Percentiles rank a stretch among this genome's conserved stretches.
These are phyloP conservation scores for Malurus alboscapulatus DNA, from an alignment of 2,113 vertebrate species.

Conservation along the genomic window DNA sequence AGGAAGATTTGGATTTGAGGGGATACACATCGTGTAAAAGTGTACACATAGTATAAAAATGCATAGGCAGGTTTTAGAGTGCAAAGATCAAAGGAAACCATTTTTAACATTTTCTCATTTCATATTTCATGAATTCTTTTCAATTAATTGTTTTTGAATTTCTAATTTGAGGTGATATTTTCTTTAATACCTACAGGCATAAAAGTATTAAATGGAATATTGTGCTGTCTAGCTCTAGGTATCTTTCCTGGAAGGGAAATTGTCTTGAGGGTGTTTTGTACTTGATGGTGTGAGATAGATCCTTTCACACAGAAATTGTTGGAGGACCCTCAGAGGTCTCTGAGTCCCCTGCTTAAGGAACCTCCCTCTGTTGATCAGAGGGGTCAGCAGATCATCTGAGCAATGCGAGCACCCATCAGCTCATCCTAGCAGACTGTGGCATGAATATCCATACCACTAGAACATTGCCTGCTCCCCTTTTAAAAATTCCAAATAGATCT, in stretches of 20 bases:
- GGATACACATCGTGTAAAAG: background rate
- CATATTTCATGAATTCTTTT: background rate
- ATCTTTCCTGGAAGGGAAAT: background rate
- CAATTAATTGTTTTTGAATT: background rate
- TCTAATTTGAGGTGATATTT: background rate
- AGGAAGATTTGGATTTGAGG: background rate
- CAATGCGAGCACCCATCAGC: background rate
- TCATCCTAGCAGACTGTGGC: background rate
- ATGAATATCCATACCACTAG: background rate
- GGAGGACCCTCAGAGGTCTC: background rate
- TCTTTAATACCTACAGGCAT: background rate
- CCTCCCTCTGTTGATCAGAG: background rate
- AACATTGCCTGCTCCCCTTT: fast-evolving
- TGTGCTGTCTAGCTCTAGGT: background rate
- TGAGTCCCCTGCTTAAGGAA: background rate
- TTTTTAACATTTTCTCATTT: background rate
- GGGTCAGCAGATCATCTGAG: background rate
- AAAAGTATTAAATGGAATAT: background rate
- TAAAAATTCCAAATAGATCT: background rate
- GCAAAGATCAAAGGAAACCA: background rate
- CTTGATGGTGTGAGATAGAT: background rate
- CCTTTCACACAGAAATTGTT: background rate
- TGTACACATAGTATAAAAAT: background rate
- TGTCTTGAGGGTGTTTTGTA: background rate
- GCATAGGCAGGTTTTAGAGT: background rate